phyloP scores from a whole-genome alignment of 37 sponge, comb jelly and placozoan genomes.

The Eunapius fragilis region DNA sequence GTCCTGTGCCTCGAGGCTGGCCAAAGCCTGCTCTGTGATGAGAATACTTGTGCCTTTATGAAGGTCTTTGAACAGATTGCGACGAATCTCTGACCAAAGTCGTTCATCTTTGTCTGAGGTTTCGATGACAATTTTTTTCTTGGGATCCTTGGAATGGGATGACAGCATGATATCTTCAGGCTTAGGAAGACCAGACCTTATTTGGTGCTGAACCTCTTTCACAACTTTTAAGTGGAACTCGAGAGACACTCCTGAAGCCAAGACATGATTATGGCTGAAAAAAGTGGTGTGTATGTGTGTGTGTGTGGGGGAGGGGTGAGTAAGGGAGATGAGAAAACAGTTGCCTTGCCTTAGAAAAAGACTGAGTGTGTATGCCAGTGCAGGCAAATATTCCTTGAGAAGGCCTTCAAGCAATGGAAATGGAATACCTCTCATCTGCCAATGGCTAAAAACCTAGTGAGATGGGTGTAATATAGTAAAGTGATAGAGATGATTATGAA shows the following conservation, averaged over 20 bases:
- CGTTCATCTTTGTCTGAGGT: conserved; percentile 16
- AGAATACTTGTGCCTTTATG: conserved; percentile 1
- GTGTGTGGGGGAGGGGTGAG: too few species aligned
- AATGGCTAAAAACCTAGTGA: conserved; percentile 26
- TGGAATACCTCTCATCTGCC: conserved; percentile 13
- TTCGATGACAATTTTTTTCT: conserved; percentile 10
- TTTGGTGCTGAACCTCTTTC: conserved; percentile 3
- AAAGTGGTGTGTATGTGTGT: neutral
- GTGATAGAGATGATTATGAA: too few species aligned
- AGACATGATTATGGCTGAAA: neutral
- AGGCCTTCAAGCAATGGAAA: conserved; percentile 27
- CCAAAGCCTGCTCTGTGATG: conserved; percentile 21
- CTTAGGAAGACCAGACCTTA: conserved; percentile 10
- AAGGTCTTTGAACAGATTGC: conserved; percentile 54
- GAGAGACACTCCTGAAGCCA: conserved; percentile 1
- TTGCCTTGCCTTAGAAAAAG: conserved; percentile 19
- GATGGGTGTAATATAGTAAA: too few species aligned
- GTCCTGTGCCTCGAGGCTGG: neutral
- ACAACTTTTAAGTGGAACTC: conserved; percentile 46
- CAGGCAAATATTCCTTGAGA: conserved; percentile 2
- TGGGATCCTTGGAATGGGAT: neutral
- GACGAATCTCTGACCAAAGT: conserved; percentile 55
- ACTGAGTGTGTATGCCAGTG: conserved; percentile 41
- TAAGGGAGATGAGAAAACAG: neutral
- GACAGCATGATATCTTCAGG: conserved; percentile 27